Base-by-base conservation (phyloP, 2,888 invertebrate genomes). In the Pterobdella sp. region DNA sequence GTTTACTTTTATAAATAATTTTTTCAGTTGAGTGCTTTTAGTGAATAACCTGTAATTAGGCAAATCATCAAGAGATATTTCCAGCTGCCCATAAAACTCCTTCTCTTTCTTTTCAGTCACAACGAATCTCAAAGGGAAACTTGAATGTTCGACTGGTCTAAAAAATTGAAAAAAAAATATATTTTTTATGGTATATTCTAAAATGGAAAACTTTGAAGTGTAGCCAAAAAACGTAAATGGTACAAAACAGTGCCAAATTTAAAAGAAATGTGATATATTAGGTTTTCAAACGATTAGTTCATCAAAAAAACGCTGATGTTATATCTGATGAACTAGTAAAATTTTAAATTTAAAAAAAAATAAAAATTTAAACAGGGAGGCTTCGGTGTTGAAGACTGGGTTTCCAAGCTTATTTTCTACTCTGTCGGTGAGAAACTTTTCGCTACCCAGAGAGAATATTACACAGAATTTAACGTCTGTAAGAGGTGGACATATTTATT, bases 341-440 rank as follows among this genome's bases (percentile, higher is more conserved):
- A 42, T 3, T 49, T 3, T 29, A 52, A 37, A 42, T 49, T 37
- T 42, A 68, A 42, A 42, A n/a, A 10, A 22, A 49, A 52, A 29
- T 22, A 52, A 49, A 22, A 4, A 7, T 3, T 79, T 81, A 78
- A 78, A 82, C 82, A 81, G 77, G 14, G 76, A 74, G 10, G 80
- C 80, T 75, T 82, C 81, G 72, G 81, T 81, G 76, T 82, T 81
- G 81, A 81, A 82, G 52, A 79, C 80, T 22, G 81, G 81, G 72
- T 78, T 79, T 22, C 80, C 81, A 32, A 71, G 70, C 1, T 79
- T 73, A 64, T 81, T 80, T 70, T 81, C 81, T 7, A 80, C 79
- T 4, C 80, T 75, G 68, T 78, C 78, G 18, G 82, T 82, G 10
- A 81, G 75, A 72, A 79, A 82, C 75, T 82, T 82, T 69, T 79